These are phyloP conservation scores for Thereva nobilitata DNA, from an alignment of 2,888 invertebrate species.

Conservation along the genomic window DNA sequence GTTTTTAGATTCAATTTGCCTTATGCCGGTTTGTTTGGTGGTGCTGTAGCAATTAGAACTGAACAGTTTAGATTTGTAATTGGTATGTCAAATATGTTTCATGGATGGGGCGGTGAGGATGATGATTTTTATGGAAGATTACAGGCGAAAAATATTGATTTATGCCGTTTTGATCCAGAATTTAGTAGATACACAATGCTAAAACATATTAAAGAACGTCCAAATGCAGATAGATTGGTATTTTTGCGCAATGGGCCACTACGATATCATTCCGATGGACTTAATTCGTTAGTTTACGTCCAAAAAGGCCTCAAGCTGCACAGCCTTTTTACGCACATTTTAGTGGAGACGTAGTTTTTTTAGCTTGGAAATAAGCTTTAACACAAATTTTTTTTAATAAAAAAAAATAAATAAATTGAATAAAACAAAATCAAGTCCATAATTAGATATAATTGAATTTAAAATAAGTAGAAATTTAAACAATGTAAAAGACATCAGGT, in stretches of 20 bases:
- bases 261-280: conserved; percentile 64
- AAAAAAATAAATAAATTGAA: conserved; percentile 2
- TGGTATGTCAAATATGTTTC: conserved; percentile 84
- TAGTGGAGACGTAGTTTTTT: conserved; percentile 60
- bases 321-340: conserved; percentile 67
- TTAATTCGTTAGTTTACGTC: conserved; percentile 64
- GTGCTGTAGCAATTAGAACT: conserved; percentile 75
- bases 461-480: conserved; percentile 5
- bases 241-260: conserved; percentile 59
- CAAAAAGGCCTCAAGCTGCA: conserved; percentile 64
- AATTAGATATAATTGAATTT: conserved; percentile 27
- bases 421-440: conserved; percentile 18
- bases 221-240: conserved; percentile 62
- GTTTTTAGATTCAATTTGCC: conserved; percentile 78
- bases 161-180: conserved; percentile 70
- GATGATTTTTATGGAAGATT: conserved; percentile 76
- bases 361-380: conserved; percentile 6
- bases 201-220: conserved; percentile 64
- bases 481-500: too few relatives aligned
- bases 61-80: conserved; percentile 75
- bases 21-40: conserved; percentile 77
- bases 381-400: conserved; percentile 7
- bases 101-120: conserved; percentile 89
- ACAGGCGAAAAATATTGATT: conserved; percentile 59
- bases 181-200: conserved; percentile 73